Conservation (phyloP, 2,113 vertebrate species). For the Regulus satrapa region DNA sequence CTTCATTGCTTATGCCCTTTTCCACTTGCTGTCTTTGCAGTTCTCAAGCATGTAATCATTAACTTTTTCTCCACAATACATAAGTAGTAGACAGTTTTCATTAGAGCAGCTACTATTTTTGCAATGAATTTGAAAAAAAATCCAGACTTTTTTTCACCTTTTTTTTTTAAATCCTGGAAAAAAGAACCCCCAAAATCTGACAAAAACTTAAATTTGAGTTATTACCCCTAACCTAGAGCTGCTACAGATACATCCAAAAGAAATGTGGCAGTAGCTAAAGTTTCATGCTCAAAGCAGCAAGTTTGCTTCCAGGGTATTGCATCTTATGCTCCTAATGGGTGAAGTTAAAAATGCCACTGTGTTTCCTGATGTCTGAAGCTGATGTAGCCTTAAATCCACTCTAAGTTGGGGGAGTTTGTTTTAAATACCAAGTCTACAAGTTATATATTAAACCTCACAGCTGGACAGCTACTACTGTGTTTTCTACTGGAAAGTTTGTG, state of each 20-base stretch:
- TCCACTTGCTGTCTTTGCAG: background rate
- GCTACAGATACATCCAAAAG: background rate
- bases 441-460: background rate
- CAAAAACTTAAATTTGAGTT: background rate
- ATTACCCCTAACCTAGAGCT: background rate
- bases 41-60: background rate
- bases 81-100: background rate
- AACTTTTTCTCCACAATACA: background rate
- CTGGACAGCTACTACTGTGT: background rate
- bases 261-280: background rate
- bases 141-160: background rate
- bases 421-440: background rate
- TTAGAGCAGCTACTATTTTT: background rate
- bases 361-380: background rate
- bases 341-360: background rate
- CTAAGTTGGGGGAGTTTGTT: background rate
- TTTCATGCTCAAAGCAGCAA: background rate
- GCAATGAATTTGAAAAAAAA: background rate
- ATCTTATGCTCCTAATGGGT: background rate
- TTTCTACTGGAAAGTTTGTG: background rate
- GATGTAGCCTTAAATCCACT: background rate
- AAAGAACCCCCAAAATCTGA: background rate
- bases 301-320: background rate
- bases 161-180: background rate
- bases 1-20: background rate